Conservation (phyloP, 2,797 vertebrate genomes). For the Atherinosoma microstoma region DNA sequence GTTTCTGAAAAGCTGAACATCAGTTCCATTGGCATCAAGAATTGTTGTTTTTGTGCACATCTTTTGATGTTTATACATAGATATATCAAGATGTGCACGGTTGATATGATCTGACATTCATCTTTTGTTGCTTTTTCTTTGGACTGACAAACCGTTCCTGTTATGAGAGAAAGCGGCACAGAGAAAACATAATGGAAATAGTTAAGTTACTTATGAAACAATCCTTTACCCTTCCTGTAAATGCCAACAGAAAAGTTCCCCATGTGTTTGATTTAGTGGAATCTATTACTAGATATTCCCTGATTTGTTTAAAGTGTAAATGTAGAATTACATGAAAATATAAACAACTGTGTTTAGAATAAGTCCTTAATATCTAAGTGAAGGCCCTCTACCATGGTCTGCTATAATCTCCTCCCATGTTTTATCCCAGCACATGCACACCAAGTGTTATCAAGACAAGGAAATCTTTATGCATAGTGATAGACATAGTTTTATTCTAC, state of each 20-base stretch:
- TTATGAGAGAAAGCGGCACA: conserved; percentile 45
- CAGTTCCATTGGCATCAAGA: conserved; percentile 61
- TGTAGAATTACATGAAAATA: not conserved
- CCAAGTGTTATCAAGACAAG: not conserved
- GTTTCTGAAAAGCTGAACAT: conserved; percentile 65
- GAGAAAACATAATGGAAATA: conserved; percentile 50
- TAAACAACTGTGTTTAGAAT: not conserved
- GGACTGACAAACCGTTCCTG: conserved; percentile 46
- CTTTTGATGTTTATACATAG: conserved; percentile 61
- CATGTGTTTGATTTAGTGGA: not conserved
- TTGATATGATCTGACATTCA: conserved; percentile 72
- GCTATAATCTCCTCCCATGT: not conserved
- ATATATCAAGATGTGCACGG: conserved; percentile 56
- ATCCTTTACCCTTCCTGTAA: conserved; percentile 17
- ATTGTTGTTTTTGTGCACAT: conserved; percentile 73
- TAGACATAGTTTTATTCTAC: not conserved
- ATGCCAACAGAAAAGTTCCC: conserved; percentile 37
- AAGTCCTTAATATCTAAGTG: not conserved
- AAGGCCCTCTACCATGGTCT: not conserved
- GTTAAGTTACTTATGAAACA: conserved; percentile 53
- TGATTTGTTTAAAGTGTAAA: not conserved
- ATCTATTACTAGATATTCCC: not conserved
- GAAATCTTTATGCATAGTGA: not conserved
- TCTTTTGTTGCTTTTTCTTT: conserved; percentile 40
- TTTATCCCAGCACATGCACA: not conserved